Percentiles rank a stretch among this genome's conserved stretches.
phyloP scores from a whole-genome alignment of 2,113 vertebrate genomes.

The Dendrocopos noguchii region DNA sequence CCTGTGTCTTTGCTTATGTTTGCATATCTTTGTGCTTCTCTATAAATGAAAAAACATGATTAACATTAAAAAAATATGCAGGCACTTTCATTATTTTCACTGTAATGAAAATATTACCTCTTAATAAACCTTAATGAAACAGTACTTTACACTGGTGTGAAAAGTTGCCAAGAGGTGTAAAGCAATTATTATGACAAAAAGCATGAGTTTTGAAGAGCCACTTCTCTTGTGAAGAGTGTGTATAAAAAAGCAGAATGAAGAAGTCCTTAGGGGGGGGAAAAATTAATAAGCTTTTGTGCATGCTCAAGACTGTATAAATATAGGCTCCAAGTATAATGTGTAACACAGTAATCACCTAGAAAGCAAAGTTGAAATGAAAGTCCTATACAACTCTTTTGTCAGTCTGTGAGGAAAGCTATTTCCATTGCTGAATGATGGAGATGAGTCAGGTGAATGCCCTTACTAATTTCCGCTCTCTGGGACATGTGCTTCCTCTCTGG shows the following conservation, averaged over 20 bases:
- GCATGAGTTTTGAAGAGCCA: conserved; percentile 60
- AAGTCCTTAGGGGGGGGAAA: conserved; percentile 66
- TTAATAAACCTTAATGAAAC: conserved; percentile 68
- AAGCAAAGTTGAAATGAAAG: conserved; percentile 17
- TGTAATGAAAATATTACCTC: conserved; percentile 66
- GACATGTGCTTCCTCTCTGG: rapidly evolving
- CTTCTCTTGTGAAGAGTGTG: conserved; percentile 51
- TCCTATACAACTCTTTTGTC: background rate
- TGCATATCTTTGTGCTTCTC: background rate
- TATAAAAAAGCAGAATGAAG: conserved; percentile 64
- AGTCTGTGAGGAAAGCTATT: background rate
- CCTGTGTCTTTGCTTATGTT: background rate
- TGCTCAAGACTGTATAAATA: conserved; percentile 49
- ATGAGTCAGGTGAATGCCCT: background rate
- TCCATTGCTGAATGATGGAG: background rate
- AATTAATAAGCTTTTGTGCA: conserved; percentile 71
- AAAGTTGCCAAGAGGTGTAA: conserved; percentile 75
- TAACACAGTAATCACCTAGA: conserved; percentile 28
- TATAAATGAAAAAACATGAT: conserved; percentile 14
- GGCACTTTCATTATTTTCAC: conserved; percentile 41
- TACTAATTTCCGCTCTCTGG: background rate
- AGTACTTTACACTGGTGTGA: conserved; percentile 46
- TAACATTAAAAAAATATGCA: conserved; percentile 36
- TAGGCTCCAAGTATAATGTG: background rate
- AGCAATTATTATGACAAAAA: conserved; percentile 75